Evolutionary conservation across 2,113 vertebrate genomes (phyloP), one percentile per base, ranked within the genome.

Genomic region (Hippocampus comes): DNA sequence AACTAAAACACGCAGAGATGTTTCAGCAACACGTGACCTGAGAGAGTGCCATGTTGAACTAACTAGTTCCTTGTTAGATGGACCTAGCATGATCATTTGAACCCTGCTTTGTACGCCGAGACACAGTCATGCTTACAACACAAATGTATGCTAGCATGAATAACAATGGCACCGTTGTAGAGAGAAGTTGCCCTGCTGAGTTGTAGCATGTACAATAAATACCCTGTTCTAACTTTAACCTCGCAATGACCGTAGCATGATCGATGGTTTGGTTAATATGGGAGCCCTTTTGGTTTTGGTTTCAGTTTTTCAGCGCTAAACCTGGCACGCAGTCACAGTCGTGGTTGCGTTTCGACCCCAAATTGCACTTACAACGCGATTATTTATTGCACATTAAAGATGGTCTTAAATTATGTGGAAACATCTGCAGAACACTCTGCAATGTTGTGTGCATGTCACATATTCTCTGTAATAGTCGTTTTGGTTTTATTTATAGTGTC

Each of bases 271-370:
- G 56, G n/a, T 59, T 27, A 59, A 59, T 59, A 59, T 15, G 56
- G 56, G 25, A 59, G 5, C 56, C 27, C 56, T 59, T 59, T 59
- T 59, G 56, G 56, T 57, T 57, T 57, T 57, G 56, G 56, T 59
- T 27, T 9, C 23, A 14, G 56, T 14, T 25, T 25, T 23, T 59
- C 56, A 59, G 56, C 15, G 56, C 56, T 4, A 59, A 59, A 25
- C 3, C 23, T 27, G 56, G 12, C 23, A 12, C 14, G 23, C 23
- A 27, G 56, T 59, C 9, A 1, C 23, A 59, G 11, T 59, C 27
- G 56, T 27, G 56, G 56, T 59, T 25, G 23, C 0, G 11, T 59
- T 59, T 25, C 2, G 56, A 27, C 21, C 53, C 53, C 21, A 56
- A 56, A 56, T 21, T 25, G 21, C 23, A 59, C 23, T 4, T 14